Evolutionary conservation across 2,888 invertebrate species (phyloP).

Genomic region (Drosophila buzzatii): DNA sequence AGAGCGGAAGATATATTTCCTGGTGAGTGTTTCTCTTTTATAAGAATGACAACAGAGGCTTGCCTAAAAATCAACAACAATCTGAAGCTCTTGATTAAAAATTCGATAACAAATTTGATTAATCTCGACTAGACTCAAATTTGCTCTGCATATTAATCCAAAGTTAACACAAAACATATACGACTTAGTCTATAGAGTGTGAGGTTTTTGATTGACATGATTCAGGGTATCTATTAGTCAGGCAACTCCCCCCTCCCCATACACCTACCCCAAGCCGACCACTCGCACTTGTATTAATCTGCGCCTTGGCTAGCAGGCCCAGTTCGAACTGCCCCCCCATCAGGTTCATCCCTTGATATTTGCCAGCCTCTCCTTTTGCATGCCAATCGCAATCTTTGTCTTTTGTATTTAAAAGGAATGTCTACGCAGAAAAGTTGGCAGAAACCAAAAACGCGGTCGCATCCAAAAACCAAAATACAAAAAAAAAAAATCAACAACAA

Average conservation of each 20-base stretch:
- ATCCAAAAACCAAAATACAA: conserved; percentile 41
- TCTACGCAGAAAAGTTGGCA: conserved; percentile 53
- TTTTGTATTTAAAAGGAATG: conserved; percentile 69
- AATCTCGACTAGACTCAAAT: not conserved
- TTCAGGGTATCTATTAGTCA: conserved; percentile 3
- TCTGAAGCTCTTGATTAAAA: not conserved
- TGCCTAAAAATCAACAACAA: not conserved
- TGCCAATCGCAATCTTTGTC: conserved; percentile 77
- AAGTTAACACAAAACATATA: not conserved
- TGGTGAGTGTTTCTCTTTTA: too few relatives aligned
- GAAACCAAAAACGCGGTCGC: conserved; percentile 58
- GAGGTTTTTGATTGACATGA: not conserved
- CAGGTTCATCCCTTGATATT: conserved; percentile 1
- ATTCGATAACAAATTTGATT: not conserved
- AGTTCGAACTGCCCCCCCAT: not conserved
- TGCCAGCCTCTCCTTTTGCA: conserved; percentile 31
- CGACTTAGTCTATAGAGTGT: not conserved
- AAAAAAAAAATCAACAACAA: not conserved
- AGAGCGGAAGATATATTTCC: too few relatives aligned
- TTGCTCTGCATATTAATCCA: not conserved
- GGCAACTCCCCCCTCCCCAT: not conserved
- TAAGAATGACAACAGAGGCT: not conserved
- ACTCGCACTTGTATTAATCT: conserved; percentile 35
- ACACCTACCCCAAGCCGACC: not conserved
- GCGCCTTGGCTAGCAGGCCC: conserved; percentile 29